These are phyloP conservation scores for Schizotus pectinicornis DNA, from an alignment of 2,888 invertebrate genomes.

Conservation along the genomic window DNA sequence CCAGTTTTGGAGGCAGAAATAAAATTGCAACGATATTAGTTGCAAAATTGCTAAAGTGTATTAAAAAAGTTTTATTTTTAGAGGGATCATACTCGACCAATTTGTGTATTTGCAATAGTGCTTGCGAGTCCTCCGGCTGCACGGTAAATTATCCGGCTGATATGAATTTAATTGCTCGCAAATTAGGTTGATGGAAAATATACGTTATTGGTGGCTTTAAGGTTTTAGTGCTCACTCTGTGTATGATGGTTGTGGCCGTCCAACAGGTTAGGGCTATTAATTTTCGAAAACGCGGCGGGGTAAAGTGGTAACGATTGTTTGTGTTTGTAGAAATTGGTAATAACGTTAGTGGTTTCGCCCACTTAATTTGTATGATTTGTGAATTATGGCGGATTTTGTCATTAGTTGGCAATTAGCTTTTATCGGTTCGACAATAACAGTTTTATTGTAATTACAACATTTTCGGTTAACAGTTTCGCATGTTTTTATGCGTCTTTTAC, in stretches of 20 bases:
- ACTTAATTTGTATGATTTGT: slow-evolving; percentile 24
- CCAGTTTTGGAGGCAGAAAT: too few relatives aligned
- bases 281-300: slow-evolving; percentile 21
- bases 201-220: too few relatives aligned
- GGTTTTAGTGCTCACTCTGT: too few relatives aligned
- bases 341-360: slow-evolving; percentile 18
- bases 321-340: slow-evolving; percentile 12
- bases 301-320: slow-evolving; percentile 21
- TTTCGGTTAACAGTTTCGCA: neutral
- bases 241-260: neutral
- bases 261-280: slow-evolving; percentile 30
- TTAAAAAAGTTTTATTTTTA: too few relatives aligned
- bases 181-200: too few relatives aligned
- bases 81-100: too few relatives aligned
- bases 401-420: slow-evolving; percentile 17
- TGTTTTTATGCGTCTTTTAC: neutral
- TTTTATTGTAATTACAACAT: slow-evolving; percentile 21
- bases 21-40: too few relatives aligned
- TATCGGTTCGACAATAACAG: slow-evolving; percentile 13
- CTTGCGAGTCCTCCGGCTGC: too few relatives aligned
- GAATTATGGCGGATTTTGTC: slow-evolving; percentile 13
- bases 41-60: too few relatives aligned
- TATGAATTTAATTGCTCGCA: too few relatives aligned
- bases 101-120: too few relatives aligned
- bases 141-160: too few relatives aligned